Evolutionary conservation across 2,797 vertebrate species (phyloP).

Genomic region (Pangasius mekongensis): DNA sequence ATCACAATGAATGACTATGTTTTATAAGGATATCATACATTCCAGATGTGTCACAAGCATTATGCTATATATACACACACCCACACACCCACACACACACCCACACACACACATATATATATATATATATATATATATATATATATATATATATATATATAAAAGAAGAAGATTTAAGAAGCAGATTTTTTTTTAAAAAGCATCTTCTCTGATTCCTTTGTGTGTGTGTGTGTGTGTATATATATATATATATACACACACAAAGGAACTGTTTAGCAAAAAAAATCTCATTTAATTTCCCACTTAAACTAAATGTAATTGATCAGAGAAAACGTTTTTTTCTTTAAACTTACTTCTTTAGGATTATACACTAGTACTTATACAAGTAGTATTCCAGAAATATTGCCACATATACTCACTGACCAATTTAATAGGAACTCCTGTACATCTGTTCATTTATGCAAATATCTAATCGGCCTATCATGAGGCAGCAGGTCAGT

Average conservation of each 20-base stretch:
- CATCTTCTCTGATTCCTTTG: no score
- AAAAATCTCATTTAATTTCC: background rate
- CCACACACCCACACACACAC: no score
- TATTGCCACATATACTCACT: background rate
- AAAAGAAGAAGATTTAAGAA: no score
- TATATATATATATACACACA: no score
- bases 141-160: background rate
- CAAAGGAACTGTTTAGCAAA: background rate
- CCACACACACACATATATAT: no score
- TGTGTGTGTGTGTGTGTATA: no score
- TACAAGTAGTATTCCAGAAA: background rate
- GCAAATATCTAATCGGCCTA: background rate
- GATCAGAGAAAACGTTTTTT: background rate
- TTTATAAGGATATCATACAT: background rate
- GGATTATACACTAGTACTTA: background rate
- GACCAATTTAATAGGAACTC: background rate
- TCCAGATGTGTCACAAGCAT: background rate
- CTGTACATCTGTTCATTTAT: background rate
- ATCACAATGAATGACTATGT: background rate
- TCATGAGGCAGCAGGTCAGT: background rate
- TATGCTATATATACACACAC: no score
- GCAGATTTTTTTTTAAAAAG: no score
- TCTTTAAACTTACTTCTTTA: background rate
- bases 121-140: background rate
- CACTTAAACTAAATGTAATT: background rate